Evolutionary conservation across 92 coral and sea anemone species (phyloP).

Genomic region (Porites lobata): DNA sequence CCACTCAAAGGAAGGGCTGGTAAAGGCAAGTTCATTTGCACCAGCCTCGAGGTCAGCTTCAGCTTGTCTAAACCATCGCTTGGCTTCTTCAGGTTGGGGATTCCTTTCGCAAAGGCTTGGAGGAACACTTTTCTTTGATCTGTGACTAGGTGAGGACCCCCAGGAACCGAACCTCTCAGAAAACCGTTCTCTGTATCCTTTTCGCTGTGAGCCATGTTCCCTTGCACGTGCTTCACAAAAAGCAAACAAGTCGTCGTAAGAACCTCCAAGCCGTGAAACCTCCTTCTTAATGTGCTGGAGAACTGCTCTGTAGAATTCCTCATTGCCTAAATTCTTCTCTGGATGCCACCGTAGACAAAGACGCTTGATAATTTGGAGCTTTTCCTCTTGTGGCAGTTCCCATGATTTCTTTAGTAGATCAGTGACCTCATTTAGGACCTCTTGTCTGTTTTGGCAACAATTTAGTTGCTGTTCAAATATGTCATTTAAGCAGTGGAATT

Average conservation of each 20-base stretch:
- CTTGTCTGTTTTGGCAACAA: constrained; percentile 1
- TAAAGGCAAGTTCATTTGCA: constrained; percentile 25
- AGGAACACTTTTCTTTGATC: constrained; percentile 15
- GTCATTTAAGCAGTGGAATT: not conserved
- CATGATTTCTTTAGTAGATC: constrained; percentile 73
- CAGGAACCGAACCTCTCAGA: not conserved
- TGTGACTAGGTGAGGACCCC: not conserved
- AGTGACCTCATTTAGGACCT: constrained; percentile 69
- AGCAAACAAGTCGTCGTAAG: constrained; percentile 7
- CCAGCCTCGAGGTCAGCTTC: constrained; percentile 67
- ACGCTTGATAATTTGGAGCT: constrained; percentile 74
- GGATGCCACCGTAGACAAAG: constrained; percentile 87
- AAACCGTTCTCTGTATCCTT: constrained; percentile 5
- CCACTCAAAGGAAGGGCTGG: constrained; percentile 74
- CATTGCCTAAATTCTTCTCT: constrained; percentile 79
- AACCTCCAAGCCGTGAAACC: constrained; percentile 63
- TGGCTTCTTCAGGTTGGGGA: constrained; percentile 81
- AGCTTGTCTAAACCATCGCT: constrained; percentile 80
- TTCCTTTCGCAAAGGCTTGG: constrained; percentile 49
- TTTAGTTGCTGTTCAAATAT: not conserved
- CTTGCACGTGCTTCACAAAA: constrained; percentile 31
- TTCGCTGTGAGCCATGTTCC: constrained; percentile 20
- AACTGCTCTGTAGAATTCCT: constrained; percentile 71
- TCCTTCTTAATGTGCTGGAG: constrained; percentile 72
- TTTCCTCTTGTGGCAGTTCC: constrained; percentile 68